Percentiles rank a stretch among this genome's conserved stretches.
Conservation (phyloP, 2,797 vertebrate species). For the Ciconia nigra region DNA sequence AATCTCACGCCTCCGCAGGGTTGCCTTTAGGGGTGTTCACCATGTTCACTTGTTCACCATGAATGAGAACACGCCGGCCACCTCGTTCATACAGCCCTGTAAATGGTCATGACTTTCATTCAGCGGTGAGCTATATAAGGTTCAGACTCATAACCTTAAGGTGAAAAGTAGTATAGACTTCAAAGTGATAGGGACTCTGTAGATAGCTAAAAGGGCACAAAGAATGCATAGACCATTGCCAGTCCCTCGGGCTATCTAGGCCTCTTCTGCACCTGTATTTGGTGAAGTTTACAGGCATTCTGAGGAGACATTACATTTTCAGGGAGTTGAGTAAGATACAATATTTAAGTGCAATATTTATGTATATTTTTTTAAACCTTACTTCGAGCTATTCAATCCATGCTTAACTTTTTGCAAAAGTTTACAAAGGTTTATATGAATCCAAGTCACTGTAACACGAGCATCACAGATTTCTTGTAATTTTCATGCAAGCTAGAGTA, state of each 20-base stretch:
- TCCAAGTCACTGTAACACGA: not conserved
- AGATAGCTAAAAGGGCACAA: not conserved
- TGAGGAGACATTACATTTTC: not conserved
- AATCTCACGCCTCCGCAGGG: not conserved
- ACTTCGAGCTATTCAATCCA: not conserved
- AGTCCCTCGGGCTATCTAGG: not conserved
- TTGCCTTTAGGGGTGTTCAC: not conserved
- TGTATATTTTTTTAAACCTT: not conserved
- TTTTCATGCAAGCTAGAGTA: not conserved
- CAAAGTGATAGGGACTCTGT: slow-evolving; percentile 31
- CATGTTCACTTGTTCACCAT: not conserved
- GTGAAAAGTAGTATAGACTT: not conserved
- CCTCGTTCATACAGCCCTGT: not conserved
- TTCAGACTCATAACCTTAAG: not conserved
- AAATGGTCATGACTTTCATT: not conserved
- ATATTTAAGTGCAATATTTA: not conserved
- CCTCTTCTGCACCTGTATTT: not conserved
- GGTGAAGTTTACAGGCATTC: not conserved
- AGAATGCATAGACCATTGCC: not conserved
- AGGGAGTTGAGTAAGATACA: not conserved
- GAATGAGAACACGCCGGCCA: not conserved
- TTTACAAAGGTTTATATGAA: not conserved
- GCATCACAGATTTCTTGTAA: not conserved
- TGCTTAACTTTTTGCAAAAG: not conserved
- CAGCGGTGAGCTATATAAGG: not conserved